phyloP scores from a whole-genome alignment of 2,113 vertebrate genomes.

The Addax nasomaculatus region DNA sequence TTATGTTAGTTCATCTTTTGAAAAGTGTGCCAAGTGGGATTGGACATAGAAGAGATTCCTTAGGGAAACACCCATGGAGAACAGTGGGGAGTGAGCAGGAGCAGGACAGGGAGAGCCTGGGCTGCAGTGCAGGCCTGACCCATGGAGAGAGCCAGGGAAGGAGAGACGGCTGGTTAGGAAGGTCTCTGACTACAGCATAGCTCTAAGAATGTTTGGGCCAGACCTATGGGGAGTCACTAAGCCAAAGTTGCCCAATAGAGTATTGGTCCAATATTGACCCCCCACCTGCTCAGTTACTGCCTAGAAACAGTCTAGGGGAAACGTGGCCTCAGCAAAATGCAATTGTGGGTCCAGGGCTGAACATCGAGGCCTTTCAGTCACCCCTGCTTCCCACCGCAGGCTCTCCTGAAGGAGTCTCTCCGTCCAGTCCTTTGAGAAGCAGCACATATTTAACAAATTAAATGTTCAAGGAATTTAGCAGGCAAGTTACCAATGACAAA shows the following conservation, averaged over 20 bases:
- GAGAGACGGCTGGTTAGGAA: not conserved
- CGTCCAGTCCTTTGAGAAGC: not conserved
- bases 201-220: not conserved
- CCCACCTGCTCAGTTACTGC: not conserved
- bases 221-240: not conserved
- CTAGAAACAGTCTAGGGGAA: not conserved
- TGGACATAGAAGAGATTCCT: not conserved
- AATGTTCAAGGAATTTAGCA: not conserved
- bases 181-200: not conserved
- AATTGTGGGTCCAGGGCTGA: not conserved
- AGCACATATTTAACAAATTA: not conserved
- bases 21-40: not conserved
- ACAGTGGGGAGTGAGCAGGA: not conserved
- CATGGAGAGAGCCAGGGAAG: not conserved
- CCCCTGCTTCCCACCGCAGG: not conserved
- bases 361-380: not conserved
- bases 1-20: not conserved
- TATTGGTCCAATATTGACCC: not conserved
- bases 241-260: not conserved
- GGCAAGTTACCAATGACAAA: not conserved
- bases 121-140: not conserved
- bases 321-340: not conserved
- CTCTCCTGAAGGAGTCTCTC: not conserved
- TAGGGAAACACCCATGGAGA: not conserved
- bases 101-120: not conserved